These are phyloP conservation scores for Anguilla megastoma DNA, from an alignment of 2,797 vertebrate species.

Conservation along the genomic window DNA sequence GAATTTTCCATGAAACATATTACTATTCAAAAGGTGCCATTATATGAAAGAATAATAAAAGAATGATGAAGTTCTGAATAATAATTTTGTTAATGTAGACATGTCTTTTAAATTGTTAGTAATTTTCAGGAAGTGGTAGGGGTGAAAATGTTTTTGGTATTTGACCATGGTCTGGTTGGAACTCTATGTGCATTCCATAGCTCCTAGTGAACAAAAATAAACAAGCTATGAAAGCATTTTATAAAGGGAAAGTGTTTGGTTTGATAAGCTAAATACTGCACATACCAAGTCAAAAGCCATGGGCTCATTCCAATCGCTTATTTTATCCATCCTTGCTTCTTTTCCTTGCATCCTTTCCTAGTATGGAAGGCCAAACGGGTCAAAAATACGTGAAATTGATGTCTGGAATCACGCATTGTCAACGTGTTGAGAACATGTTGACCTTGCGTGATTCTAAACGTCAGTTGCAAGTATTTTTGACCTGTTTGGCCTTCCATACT, in stretches of 20 bases:
- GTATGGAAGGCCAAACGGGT: too few species aligned
- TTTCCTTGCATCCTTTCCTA: too few species aligned
- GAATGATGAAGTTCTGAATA: background rate
- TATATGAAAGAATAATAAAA: background rate
- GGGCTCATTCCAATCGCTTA: too few species aligned
- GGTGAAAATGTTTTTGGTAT: background rate
- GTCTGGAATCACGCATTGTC: too few species aligned
- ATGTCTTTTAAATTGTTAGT: background rate
- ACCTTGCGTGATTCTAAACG: too few species aligned
- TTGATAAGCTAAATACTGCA: background rate
- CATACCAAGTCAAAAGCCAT: background rate
- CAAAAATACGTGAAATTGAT: too few species aligned
- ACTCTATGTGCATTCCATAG: background rate
- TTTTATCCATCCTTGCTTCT: too few species aligned
- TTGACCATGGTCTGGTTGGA: background rate
- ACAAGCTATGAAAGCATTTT: background rate
- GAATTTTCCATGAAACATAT: background rate
- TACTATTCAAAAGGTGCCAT: background rate
- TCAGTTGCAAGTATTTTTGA: too few species aligned
- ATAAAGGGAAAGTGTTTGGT: conserved; percentile 1
- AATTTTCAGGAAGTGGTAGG: background rate
- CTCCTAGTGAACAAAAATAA: background rate
- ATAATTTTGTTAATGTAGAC: background rate
- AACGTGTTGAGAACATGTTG: too few species aligned
- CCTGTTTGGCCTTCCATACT: too few species aligned